phyloP scores from a whole-genome alignment of 2,888 invertebrate species.

The Exocentrus adspersus region DNA sequence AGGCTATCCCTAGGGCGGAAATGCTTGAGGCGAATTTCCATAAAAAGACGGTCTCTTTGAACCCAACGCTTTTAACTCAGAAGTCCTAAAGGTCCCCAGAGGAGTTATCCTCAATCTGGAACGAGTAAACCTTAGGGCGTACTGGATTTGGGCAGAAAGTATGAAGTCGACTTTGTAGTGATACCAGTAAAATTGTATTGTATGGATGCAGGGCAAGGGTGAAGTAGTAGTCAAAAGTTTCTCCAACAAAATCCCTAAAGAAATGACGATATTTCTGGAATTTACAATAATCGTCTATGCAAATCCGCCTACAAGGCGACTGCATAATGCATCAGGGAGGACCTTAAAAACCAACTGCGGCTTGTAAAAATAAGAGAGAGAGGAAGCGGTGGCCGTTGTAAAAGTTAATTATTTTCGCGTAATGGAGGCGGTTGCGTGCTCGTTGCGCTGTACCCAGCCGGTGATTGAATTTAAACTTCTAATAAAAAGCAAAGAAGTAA shows the following conservation, averaged over 20 bases:
- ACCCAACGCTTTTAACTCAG: no score
- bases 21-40: no score
- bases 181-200: no score
- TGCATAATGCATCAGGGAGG: background rate
- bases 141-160: no score
- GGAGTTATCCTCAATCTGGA: no score
- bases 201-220: no score
- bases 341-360: background rate
- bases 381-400: background rate
- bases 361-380: background rate
- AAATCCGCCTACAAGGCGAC: background rate
- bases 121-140: no score
- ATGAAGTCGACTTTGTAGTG: no score
- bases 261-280: background rate
- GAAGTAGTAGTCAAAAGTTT: no score
- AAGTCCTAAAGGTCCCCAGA: no score
- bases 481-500: slow-evolving; percentile 26
- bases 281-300: background rate
- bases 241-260: background rate
- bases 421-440: slow-evolving; percentile 6
- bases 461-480: slow-evolving; percentile 30
- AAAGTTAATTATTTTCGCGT: background rate
- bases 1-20: no score
- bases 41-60: no score
- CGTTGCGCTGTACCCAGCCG: background rate